Evolutionary conservation across 2,888 invertebrate species (phyloP).

Genomic region (Synanthedon formicaeformis): DNA sequence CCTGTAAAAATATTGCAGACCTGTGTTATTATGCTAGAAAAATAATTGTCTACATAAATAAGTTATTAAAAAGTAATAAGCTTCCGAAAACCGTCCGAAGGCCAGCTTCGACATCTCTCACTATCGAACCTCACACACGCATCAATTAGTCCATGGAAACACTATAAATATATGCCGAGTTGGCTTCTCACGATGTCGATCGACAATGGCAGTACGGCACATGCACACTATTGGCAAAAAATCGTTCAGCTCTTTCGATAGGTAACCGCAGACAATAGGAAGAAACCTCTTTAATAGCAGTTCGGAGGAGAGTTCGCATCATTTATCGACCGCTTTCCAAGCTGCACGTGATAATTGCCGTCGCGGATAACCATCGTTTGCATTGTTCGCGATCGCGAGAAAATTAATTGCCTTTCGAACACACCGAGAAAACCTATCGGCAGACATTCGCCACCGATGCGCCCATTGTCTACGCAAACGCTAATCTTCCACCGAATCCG

Average conservation of each 20-base stretch:
- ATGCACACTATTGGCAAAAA: constrained; percentile 18
- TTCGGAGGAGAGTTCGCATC: constrained; percentile 35
- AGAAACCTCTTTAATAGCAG: constrained; percentile 56
- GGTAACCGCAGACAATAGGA: constrained; percentile 52
- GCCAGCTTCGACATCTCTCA: too few species aligned
- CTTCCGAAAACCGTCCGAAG: too few species aligned
- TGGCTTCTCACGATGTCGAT: neutral
- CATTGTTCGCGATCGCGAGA: constrained; percentile 59
- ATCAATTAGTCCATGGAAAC: too few species aligned
- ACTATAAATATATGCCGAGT: neutral
- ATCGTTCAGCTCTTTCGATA: constrained; percentile 32
- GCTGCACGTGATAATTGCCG: constrained; percentile 43
- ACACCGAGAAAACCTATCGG: constrained; percentile 37
- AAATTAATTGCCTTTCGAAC: constrained; percentile 57
- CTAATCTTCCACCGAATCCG: constrained; percentile 10
- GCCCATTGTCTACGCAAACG: neutral
- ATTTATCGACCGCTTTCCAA: constrained; percentile 54
- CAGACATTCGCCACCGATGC: neutral
- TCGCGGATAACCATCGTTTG: constrained; percentile 60
- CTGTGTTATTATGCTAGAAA: neutral
- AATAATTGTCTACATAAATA: neutral
- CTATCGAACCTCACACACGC: too few species aligned
- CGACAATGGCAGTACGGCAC: neutral
- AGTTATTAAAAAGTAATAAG: neutral
- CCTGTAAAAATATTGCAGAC: too few species aligned